Evolutionary conservation across 1,140 invertebrate species (phyloP), one percentile per base, ranked within the genome.

Genomic region (Danaus melanippus): DNA sequence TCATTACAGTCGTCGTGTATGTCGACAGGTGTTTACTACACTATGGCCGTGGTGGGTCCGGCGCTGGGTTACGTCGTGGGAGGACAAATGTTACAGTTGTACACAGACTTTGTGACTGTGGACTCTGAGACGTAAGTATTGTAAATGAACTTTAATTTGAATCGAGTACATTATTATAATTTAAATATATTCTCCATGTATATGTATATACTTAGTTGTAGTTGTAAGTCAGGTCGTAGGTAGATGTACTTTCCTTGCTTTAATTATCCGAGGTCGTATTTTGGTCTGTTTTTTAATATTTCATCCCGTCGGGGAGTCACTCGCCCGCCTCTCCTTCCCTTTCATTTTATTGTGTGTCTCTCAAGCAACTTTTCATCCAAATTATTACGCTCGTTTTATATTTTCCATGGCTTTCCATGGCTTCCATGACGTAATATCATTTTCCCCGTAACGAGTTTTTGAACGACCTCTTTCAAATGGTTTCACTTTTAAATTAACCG

Each of bases 31-130:
- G 90, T 93, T 66, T 94, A 91, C 73, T 95, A 94, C 71, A 92
- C 93, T 10, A 93, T 94, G 89, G 92, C 94, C 4, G 91, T 95
- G 21, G 88, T 96, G 67, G 95, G 95, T 11, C 94, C 94, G 32
- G 94, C 94, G 10, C 74, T 94, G 53, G 95, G 94, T 10, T 96
- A 94, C 79, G 89, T 95, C 6, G 67, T 94, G 2, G 94, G 94
- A 2, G 92, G 93, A 0, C 91, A 94, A 75, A 88, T 96, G 67
- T 86, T 96, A 46, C 90, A 92, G 66, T 87, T 95, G 41, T 94
- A 95, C 74, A 92, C 91, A 10, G 94, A 96, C 70, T 92, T 94
- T 62, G 76, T 91, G 12, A 87, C 78, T 12, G 87, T 92, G 7
- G 89, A 92, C 67, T 76, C 90, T 0, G 69, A 78, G 43, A 86